A percentile compares a stretch with the other conserved stretches of the same genome.
These are phyloP conservation scores for Candoia aspera DNA, from an alignment of 2,113 vertebrate genomes.

Conservation along the genomic window DNA sequence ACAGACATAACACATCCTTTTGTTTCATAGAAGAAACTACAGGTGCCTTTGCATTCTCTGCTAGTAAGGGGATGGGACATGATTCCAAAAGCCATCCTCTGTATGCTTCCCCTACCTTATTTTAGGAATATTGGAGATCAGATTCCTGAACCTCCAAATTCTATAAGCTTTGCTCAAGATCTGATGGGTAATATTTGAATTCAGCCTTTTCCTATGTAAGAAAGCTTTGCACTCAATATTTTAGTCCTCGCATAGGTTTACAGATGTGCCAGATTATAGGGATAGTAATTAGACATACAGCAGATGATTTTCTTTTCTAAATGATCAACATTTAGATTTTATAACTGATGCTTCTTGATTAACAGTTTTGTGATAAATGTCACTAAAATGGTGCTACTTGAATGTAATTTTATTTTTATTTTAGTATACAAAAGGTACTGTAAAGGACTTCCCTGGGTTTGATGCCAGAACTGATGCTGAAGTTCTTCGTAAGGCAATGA, in stretches of 20 bases:
- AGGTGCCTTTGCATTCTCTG: background rate
- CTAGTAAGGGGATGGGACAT: too few species aligned
- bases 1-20: background rate
- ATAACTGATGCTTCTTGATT: background rate
- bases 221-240: background rate
- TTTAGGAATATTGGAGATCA: background rate
- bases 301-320: background rate
- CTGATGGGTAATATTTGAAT: background rate
- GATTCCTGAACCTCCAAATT: background rate
- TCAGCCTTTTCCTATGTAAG: accelerated
- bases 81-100: too few species aligned
- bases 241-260: background rate
- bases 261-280: background rate
- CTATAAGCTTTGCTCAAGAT: background rate
- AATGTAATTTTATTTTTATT: slow-evolving; percentile 17
- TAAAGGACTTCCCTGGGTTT: slow-evolving; percentile 84
- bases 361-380: background rate
- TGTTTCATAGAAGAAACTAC: background rate
- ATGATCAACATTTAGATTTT: background rate
- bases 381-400: background rate
- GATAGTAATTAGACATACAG: background rate
- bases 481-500: slow-evolving; percentile 91
- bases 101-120: too few species aligned
- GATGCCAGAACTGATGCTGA: slow-evolving; percentile 90
- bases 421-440: slow-evolving; percentile 82